Conservation (phyloP, 1,140 invertebrate genomes). For the Nylanderia fulva region DNA sequence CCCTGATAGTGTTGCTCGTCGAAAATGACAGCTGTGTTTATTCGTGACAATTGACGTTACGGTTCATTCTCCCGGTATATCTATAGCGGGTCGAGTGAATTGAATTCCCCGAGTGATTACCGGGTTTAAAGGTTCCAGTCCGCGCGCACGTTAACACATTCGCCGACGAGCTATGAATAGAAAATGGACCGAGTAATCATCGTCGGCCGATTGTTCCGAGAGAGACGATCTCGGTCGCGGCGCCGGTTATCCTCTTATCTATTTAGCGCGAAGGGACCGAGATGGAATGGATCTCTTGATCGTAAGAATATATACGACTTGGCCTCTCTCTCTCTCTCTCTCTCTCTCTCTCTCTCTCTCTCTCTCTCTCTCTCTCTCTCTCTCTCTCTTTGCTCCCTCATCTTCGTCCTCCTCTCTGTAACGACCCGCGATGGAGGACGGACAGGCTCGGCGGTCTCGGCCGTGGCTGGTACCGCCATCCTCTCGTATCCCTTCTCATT, state of each 20-base stretch:
- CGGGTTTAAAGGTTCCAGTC: constrained; percentile 16
- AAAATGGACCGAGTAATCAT: constrained; percentile 50
- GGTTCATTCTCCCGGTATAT: constrained; percentile 39
- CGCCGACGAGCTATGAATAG: constrained; percentile 53
- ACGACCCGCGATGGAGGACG: constrained; percentile 72
- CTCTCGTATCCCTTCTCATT: constrained; percentile 82
- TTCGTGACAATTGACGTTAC: constrained; percentile 17
- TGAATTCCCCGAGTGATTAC: constrained; percentile 48
- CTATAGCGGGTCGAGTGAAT: constrained; percentile 8
- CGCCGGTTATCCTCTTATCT: constrained; percentile 53
- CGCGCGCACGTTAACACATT: constrained; percentile 29
- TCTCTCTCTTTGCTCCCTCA: neutral
- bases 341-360: constrained; percentile 14
- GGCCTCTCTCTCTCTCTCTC: neutral
- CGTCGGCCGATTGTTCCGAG: constrained; percentile 48
- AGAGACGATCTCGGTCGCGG: constrained; percentile 39
- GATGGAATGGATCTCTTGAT: constrained; percentile 48
- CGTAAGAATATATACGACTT: constrained; percentile 21
- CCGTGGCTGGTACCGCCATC: constrained; percentile 83
- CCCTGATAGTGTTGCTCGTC: neutral
- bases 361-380: constrained; percentile 7
- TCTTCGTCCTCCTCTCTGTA: constrained; percentile 30
- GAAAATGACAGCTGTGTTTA: constrained; percentile 25
- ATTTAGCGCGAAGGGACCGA: constrained; percentile 32
- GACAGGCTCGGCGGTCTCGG: constrained; percentile 76